These are phyloP conservation scores for Garrulus glandarius DNA, from an alignment of 2,797 vertebrate genomes.

Conservation along the genomic window DNA sequence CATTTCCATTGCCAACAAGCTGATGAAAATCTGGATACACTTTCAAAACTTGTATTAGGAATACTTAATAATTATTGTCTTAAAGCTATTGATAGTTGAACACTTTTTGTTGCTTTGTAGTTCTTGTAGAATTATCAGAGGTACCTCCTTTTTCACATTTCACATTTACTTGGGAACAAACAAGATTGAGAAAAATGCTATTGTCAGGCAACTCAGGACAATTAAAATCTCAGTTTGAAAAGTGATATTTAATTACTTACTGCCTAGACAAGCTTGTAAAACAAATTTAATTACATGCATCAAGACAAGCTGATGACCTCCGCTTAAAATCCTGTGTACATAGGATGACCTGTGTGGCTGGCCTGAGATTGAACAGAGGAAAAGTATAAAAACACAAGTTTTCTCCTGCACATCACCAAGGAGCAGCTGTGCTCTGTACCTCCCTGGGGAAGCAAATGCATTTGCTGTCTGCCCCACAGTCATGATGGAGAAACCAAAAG, in stretches of 20 bases:
- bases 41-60: not conserved
- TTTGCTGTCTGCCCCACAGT: not conserved
- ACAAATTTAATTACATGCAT: constrained; percentile 59
- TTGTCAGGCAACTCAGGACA: constrained; percentile 35
- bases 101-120: not conserved
- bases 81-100: not conserved
- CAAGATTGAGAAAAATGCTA: not conserved
- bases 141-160: not conserved
- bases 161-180: constrained; percentile 7
- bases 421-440: not conserved
- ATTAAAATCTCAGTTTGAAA: constrained; percentile 42
- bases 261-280: constrained; percentile 64
- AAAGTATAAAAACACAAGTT: not conserved
- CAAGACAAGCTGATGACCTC: constrained; percentile 51
- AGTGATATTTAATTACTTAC: constrained; percentile 63
- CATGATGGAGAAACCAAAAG: not conserved
- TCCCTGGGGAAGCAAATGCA: not conserved
- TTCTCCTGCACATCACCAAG: not conserved
- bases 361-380: not conserved
- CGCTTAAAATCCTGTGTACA: constrained; percentile 42
- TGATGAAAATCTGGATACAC: not conserved
- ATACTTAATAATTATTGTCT: not conserved
- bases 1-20: not conserved
- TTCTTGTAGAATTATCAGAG: not conserved
- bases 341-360: constrained; percentile 15